Evolutionary conservation across 2,113 vertebrate genomes (phyloP).

Genomic region (Sorex araneus): DNA sequence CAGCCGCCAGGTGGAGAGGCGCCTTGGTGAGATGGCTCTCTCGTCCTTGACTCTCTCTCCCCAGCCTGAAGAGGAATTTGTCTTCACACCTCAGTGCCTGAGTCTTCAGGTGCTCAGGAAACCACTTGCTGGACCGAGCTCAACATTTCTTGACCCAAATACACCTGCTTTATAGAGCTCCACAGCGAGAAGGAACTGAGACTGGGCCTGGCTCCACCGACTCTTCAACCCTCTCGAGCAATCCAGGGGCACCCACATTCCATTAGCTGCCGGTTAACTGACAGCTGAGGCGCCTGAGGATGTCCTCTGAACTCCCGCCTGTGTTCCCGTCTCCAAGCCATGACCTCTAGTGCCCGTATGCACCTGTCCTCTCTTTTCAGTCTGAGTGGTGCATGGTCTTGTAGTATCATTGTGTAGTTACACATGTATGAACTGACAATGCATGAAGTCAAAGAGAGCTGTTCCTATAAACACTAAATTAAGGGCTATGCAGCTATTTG

Average conservation of each 20-base stretch:
- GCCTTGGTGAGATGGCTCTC: neutral
- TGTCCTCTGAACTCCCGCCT: too few relatives aligned
- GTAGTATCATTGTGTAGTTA: neutral
- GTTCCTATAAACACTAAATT: neutral
- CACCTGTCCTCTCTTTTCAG: too few relatives aligned
- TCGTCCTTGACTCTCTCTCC: neutral
- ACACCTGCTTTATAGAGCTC: neutral
- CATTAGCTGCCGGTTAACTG: neutral
- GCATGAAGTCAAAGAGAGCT: neutral
- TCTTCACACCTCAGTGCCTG: fast-evolving
- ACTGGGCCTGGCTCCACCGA: too few relatives aligned
- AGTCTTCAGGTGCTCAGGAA: neutral
- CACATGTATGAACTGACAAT: neutral
- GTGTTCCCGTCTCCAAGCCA: too few relatives aligned
- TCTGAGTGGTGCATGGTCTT: neutral
- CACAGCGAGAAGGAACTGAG: too few relatives aligned
- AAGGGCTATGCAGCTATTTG: too few relatives aligned
- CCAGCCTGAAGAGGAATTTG: neutral
- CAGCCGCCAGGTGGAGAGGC: neutral
- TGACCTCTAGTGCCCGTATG: neutral
- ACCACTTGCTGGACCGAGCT: fast-evolving
- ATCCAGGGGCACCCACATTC: too few relatives aligned
- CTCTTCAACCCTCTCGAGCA: too few relatives aligned
- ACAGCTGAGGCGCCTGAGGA: fast-evolving
- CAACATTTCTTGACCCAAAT: neutral